phyloP scores from a whole-genome alignment of 2,113 vertebrate genomes.

The Bucco capensis region DNA sequence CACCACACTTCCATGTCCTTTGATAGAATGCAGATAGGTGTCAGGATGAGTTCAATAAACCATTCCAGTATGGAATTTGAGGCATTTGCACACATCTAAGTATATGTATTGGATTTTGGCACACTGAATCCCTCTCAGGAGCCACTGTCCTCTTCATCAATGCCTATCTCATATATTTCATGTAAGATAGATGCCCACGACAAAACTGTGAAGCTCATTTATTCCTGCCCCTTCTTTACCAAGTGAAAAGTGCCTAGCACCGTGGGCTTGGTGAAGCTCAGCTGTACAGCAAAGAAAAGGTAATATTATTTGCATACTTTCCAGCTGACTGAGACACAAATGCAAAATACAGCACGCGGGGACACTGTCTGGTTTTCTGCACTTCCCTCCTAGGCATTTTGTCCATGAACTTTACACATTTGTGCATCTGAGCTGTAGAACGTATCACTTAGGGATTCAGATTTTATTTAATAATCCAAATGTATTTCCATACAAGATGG shows the following conservation, averaged over 20 bases:
- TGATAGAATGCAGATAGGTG: not conserved
- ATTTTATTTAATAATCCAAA: constrained; percentile 42
- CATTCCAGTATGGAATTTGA: not conserved
- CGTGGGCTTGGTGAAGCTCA: not conserved
- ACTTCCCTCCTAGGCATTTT: not conserved
- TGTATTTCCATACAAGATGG: constrained; percentile 56
- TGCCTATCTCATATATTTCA: not conserved
- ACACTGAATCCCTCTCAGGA: not conserved
- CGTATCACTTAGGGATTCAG: not conserved
- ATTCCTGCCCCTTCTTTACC: not conserved
- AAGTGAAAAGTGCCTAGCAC: not conserved
- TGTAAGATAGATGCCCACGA: not conserved
- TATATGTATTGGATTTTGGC: not conserved
- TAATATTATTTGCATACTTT: constrained; percentile 1
- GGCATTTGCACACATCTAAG: not conserved
- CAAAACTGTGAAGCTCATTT: not conserved
- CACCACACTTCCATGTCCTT: not conserved
- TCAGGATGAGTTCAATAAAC: not conserved
- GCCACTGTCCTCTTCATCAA: not conserved
- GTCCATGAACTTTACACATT: not conserved
- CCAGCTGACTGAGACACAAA: constrained; percentile 7
- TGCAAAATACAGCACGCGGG: not conserved
- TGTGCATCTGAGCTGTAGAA: constrained; percentile 15
- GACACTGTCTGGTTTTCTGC: constrained; percentile 20
- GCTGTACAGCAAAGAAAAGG: not conserved